Evolutionary conservation across 2,113 vertebrate species (phyloP).

Genomic region (Calypte anna): DNA sequence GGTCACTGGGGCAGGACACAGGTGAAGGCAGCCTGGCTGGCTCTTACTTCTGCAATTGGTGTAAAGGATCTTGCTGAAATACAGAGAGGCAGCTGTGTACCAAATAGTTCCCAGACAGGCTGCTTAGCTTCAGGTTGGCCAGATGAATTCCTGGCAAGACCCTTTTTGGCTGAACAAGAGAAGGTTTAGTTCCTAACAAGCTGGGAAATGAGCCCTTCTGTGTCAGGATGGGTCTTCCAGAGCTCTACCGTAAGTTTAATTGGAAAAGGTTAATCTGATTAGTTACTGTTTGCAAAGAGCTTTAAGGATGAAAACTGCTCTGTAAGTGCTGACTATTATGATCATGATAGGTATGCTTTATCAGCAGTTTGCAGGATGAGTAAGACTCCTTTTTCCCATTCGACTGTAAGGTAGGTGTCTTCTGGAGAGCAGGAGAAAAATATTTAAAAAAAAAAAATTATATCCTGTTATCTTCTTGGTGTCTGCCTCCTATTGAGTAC

Average conservation of each 20-base stretch:
- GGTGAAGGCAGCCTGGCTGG: background rate
- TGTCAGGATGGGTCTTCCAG: background rate
- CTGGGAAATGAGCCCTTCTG: background rate
- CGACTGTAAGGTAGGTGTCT: background rate
- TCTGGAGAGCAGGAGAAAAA: background rate
- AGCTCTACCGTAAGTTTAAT: background rate
- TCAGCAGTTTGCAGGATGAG: constrained; percentile 29
- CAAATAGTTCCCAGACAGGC: background rate
- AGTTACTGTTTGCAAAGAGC: constrained; percentile 19
- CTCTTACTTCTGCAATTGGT: background rate
- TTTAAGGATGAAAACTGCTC: constrained; percentile 21
- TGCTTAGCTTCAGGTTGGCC: background rate
- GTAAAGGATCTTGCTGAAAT: background rate
- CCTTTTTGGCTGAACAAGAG: background rate
- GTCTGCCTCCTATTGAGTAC: background rate
- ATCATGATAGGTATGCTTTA: background rate
- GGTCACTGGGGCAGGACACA: background rate
- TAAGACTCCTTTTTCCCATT: background rate
- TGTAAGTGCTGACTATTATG: constrained; percentile 39
- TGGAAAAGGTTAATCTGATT: constrained; percentile 31
- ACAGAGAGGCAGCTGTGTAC: background rate
- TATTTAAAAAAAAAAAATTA: rapidly evolving
- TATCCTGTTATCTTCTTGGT: background rate
- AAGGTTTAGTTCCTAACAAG: background rate
- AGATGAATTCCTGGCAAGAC: background rate